These are phyloP conservation scores for Anoplolepis gracilipes DNA, from an alignment of 1,140 invertebrate species.

Conservation along the genomic window DNA sequence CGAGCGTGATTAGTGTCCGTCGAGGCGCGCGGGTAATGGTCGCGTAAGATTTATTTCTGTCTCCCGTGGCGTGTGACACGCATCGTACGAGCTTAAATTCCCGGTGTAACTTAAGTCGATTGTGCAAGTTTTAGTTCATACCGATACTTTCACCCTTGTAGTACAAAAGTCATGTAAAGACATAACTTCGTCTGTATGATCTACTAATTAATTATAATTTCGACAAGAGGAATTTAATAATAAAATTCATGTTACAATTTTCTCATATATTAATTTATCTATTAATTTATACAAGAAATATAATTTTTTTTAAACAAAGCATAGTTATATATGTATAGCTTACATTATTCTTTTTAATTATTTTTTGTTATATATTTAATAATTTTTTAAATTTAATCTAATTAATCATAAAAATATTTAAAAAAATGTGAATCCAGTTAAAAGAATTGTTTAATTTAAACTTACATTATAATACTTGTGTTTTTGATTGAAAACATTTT, in stretches of 20 bases:
- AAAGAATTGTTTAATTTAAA: constrained; percentile 11
- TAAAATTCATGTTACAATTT: not conserved
- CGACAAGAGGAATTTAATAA: not conserved
- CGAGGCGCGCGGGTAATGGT: constrained; percentile 59
- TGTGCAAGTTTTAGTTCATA: constrained; percentile 35
- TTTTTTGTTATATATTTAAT: no score
- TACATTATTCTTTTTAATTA: not conserved
- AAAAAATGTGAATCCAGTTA: not conserved
- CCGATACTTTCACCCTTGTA: constrained; percentile 4
- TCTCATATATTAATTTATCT: not conserved
- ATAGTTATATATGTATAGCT: not conserved
- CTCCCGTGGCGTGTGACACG: constrained; percentile 43
- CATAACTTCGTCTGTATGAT: not conserved
- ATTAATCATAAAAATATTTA: not conserved
- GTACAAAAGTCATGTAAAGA: not conserved
- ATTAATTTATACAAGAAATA: not conserved
- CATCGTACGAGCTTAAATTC: constrained; percentile 2
- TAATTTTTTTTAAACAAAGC: not conserved
- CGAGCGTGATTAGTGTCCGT: constrained; percentile 61
- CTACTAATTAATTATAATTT: constrained; percentile 6
- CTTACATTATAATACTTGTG: not conserved
- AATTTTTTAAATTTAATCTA: not conserved
- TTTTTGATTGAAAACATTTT: not conserved
- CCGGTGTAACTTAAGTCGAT: not conserved
- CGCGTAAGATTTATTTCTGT: constrained; percentile 53